Conservation (phyloP, 2,113 vertebrate species). For the Amblyopsis rosae region DNA sequence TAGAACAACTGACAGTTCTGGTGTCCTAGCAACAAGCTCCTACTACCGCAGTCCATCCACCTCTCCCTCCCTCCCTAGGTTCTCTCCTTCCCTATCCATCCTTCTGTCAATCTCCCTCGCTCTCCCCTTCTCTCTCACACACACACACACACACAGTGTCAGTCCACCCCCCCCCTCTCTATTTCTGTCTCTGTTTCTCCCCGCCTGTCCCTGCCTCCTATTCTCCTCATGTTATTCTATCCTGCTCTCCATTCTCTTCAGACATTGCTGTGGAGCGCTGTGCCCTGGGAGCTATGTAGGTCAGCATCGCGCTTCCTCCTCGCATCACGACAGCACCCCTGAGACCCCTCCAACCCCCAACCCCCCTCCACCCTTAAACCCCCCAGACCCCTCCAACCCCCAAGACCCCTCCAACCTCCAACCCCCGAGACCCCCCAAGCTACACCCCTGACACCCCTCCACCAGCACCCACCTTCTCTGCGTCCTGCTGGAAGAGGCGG, state of each 20-base stretch:
- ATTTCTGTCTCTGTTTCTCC: slow-evolving; percentile 28
- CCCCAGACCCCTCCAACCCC: background rate
- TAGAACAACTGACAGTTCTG: slow-evolving; percentile 64
- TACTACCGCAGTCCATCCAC: slow-evolving; percentile 68
- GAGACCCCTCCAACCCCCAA: too few species aligned
- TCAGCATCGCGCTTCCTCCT: slow-evolving; percentile 5
- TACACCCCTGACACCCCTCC: background rate
- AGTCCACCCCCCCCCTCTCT: slow-evolving; percentile 59
- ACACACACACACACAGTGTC: background rate
- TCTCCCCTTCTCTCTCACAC: background rate
- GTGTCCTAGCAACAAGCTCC: slow-evolving; percentile 78
- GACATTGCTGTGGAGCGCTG: slow-evolving; percentile 21
- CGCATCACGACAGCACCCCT: background rate
- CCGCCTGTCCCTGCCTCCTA: slow-evolving; percentile 33
- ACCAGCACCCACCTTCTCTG: slow-evolving; percentile 88
- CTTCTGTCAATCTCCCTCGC: background rate
- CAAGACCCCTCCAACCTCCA: background rate
- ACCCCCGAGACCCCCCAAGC: background rate
- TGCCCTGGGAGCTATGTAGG: slow-evolving; percentile 9
- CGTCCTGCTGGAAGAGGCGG: slow-evolving; percentile 96
- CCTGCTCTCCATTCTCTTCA: slow-evolving; percentile 27
- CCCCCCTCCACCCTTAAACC: too few species aligned
- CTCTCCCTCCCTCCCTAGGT: slow-evolving; percentile 5
- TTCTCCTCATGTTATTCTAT: background rate
- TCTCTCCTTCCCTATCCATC: background rate